A percentile compares a stretch with the other conserved stretches of the same genome.
phyloP scores from a whole-genome alignment of 1,140 invertebrate species.

The Plodia interpunctella region DNA sequence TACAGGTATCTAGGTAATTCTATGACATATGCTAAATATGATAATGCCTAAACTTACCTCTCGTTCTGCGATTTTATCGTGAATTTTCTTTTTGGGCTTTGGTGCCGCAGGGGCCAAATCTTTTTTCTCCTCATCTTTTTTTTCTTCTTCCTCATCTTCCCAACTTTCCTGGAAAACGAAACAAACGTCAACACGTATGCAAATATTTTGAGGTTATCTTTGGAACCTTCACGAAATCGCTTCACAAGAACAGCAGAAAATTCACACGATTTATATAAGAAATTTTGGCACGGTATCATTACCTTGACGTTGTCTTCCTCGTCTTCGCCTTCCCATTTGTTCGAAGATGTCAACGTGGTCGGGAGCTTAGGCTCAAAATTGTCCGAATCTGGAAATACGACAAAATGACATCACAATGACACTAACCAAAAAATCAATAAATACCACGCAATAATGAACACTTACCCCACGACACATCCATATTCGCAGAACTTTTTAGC shows the following conservation, averaged over 20 bases:
- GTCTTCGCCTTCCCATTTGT: slow-evolving; percentile 94
- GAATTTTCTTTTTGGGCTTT: slow-evolving; percentile 84
- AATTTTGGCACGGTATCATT: slow-evolving; percentile 53
- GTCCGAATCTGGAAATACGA: slow-evolving; percentile 68
- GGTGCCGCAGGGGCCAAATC: slow-evolving; percentile 54
- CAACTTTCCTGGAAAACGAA: slow-evolving; percentile 84
- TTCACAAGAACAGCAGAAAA: background rate
- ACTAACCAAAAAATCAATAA: slow-evolving; percentile 24
- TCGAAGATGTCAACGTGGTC: slow-evolving; percentile 74
- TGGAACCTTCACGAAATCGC: slow-evolving; percentile 4
- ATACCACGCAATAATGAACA: slow-evolving; percentile 26
- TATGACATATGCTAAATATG: slow-evolving; percentile 16
- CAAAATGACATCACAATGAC: slow-evolving; percentile 30
- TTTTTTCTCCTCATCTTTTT: slow-evolving; percentile 79
- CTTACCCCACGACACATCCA: slow-evolving; percentile 76
- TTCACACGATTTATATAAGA: background rate
- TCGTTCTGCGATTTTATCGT: slow-evolving; percentile 86
- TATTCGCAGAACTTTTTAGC: slow-evolving; percentile 55
- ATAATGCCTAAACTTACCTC: slow-evolving; percentile 79
- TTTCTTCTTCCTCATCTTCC: slow-evolving; percentile 92
- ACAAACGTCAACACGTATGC: slow-evolving; percentile 63
- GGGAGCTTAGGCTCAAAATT: slow-evolving; percentile 75
- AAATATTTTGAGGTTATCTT: slow-evolving; percentile 59
- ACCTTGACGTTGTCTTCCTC: slow-evolving; percentile 92
- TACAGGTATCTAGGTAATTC: background rate